Base-by-base conservation (phyloP, 2,888 invertebrate genomes). In the Theretra japonica region DNA sequence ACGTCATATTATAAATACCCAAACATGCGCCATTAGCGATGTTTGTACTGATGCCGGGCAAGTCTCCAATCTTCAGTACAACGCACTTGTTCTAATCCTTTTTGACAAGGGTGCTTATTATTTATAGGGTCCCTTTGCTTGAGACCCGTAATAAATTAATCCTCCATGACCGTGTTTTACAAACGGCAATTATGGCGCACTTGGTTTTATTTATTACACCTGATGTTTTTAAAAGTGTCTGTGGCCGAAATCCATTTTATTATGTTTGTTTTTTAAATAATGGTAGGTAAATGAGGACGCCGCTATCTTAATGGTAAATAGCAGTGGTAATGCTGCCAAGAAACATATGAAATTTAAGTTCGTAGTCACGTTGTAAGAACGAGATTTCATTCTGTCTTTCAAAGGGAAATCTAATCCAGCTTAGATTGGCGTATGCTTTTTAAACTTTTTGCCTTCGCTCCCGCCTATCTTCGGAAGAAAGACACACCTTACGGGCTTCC, bases 71-170 rank as follows among this genome's bases (percentile, higher is more conserved):
- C 70, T 71, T 71, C 65, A 65, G 48, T 41, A 50, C 6, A 6
- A 50, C 41, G 48, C 68, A 70, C 69, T 72, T 73, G 72, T 58
- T 72, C 68, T 88, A 88, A 90, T 84, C 87, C 87, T 82, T 86
- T 84, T 86, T 89, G 89, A 90, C 85, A 87, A 88, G 90, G 90
- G 89, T 90, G 83, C 69, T 79, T 87, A 88, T 89, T 88, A 89
- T 88, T 88, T 89, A 89, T 89, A 81, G 85, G 82, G 73, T 74
- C 74, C 75, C 75, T 76, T 81, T 81, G 86, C 82, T 84, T 79
- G 78, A 81, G 82, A 76, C 81, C 79, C 81, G 83, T 83, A 81
- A 82, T 85, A 73, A 84, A 83, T 85, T 85, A 88, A 87, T 83
- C 86, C 84, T 76, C 73, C 75, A 76, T 77, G 79, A 80, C 78